Evolutionary conservation across 2,797 vertebrate genomes (phyloP).

Genomic region (Harpagifer antarcticus): DNA sequence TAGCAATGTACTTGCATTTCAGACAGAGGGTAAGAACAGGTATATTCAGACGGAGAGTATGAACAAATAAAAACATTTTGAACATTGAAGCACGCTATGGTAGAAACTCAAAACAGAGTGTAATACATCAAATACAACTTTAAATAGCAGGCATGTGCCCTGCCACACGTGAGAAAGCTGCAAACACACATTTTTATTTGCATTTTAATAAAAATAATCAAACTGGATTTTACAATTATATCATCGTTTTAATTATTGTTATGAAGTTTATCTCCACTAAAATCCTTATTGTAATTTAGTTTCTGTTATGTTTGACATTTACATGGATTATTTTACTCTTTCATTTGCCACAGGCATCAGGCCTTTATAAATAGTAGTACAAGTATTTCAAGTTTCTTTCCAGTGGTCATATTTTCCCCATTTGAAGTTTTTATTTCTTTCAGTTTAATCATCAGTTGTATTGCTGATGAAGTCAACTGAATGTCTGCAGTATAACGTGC

Average conservation of each 20-base stretch:
- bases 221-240: not conserved
- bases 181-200: not conserved
- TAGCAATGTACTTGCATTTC: too few species aligned
- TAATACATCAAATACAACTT: too few species aligned
- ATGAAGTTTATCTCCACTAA: not conserved
- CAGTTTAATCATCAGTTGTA: not conserved
- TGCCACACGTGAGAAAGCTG: not conserved
- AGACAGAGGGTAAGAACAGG: too few species aligned
- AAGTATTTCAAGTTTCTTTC: not conserved
- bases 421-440: constrained; percentile 14
- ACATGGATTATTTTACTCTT: not conserved
- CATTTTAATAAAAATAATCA: not conserved
- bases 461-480: not conserved
- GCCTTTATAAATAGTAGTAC: not conserved
- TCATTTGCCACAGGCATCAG: not conserved
- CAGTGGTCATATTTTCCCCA: not conserved
- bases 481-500: not conserved
- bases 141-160: too few species aligned
- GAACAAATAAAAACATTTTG: too few species aligned
- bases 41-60: too few species aligned
- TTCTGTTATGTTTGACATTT: not conserved
- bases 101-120: too few species aligned
- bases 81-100: too few species aligned
- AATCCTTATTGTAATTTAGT: not conserved
- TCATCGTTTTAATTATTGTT: not conserved